A percentile compares a stretch with the other conserved stretches of the same genome.
phyloP scores from a whole-genome alignment of 2,113 vertebrate genomes.

The Dipodomys merriami region DNA sequence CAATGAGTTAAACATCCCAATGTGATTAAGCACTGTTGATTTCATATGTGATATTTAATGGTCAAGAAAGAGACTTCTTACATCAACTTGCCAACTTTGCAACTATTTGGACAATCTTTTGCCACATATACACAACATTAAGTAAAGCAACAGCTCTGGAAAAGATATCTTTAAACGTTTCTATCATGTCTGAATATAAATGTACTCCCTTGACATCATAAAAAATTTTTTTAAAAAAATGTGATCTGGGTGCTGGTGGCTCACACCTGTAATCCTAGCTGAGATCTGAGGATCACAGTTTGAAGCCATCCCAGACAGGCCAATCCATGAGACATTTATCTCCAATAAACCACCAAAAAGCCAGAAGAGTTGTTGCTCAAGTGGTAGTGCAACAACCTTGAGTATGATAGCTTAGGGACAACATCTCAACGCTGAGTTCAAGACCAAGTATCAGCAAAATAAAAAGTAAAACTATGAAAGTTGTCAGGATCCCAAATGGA shows the following conservation, averaged over 20 bases:
- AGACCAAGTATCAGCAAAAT: no score
- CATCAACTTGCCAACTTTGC: not conserved
- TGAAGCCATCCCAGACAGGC: no score
- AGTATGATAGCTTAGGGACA: no score
- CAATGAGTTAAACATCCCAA: constrained; percentile 10
- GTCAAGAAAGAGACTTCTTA: constrained; percentile 1
- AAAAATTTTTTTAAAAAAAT: no score
- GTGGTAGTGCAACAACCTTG: no score
- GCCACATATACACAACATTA: not conserved
- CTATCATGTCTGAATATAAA: constrained; percentile 7
- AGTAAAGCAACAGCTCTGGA: not conserved
- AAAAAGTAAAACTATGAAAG: not conserved
- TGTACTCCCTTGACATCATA: not conserved
- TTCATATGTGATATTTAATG: not conserved
- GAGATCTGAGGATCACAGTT: no score
- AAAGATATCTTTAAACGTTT: constrained; percentile 34
- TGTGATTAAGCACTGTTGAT: not conserved
- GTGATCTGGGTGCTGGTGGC: no score
- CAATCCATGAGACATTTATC: no score
- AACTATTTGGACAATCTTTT: not conserved
- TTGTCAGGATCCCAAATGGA: not conserved
- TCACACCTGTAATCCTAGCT: no score
- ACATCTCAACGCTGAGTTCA: no score
- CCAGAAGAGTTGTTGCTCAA: no score
- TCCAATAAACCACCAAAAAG: no score